Evolutionary conservation across 2,888 invertebrate genomes (phyloP), one percentile per base, ranked within the genome.

Genomic region (Drosophila multiciliata): DNA sequence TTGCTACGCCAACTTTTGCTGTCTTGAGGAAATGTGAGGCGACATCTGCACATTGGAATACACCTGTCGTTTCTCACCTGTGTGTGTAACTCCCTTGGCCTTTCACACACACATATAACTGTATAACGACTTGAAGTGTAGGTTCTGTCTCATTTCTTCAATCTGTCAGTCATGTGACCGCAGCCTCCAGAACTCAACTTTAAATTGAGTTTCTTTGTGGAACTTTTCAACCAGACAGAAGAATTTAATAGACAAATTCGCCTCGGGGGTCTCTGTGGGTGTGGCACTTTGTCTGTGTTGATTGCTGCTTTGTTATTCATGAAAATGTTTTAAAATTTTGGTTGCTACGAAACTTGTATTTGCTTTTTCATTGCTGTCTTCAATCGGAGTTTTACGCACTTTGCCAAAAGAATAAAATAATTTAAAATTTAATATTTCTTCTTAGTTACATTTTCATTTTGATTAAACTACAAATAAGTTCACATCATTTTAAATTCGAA

Each of bases 281-380:
- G 40, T 54, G 58, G 63, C 52, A 33, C 57, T 38, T 29, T 52
- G 42, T 9, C 58, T 72, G 83, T 69, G 73, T 50, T 86, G 83
- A 89, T 87, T 83, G 75, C 81, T 80, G 67, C 50, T 89, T 87
- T 80, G 78, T 67, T 83, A 84, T 84, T 84, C 84, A 83, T 89
- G 75, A 87, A 89, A 87, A 78, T 75, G 75, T 61, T 89, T 73
- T 78, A 75, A 73, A 77, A 83, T 83, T 75, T 80, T 85, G 73
- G 75, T 80, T 77, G 72, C 72, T 63, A 26, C 50, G 65, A 49
- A 70, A 70, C 49, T 57, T 52, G 36, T 59, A 53, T 66, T 70
- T 55, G n/a, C 38, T 20, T 15, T 42, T 58, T 15, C 12, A 33
- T 48, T 29, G 20, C 29, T 60, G 26, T 35, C 42, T 20, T 54